These are phyloP conservation scores for Aspiorhynchus laticeps DNA, from an alignment of 2,113 vertebrate genomes.

Conservation along the genomic window DNA sequence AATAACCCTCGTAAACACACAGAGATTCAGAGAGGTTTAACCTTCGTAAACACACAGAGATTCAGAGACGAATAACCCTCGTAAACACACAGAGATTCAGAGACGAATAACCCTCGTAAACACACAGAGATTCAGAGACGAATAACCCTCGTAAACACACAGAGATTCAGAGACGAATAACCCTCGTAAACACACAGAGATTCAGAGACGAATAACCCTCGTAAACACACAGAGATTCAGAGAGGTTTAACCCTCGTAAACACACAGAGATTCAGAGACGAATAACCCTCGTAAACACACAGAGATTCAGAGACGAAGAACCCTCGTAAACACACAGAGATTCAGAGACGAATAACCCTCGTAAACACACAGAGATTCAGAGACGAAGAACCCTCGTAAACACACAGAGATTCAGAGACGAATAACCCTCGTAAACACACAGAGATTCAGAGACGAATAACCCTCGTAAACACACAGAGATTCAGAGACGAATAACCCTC, in stretches of 20 bases:
- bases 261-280: not conserved
- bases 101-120: not conserved
- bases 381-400: not conserved
- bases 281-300: not conserved
- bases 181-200: not conserved
- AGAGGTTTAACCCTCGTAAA: not conserved
- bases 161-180: not conserved
- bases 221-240: too few relatives aligned
- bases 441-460: not conserved
- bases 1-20: too few relatives aligned
- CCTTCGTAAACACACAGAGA: not conserved
- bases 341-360: not conserved
- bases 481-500: not conserved
- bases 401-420: not conserved
- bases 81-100: not conserved
- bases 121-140: not conserved
- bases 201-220: too few relatives aligned
- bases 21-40: not conserved
- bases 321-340: not conserved
- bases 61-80: not conserved
- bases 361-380: not conserved
- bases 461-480: not conserved
- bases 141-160: not conserved
- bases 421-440: not conserved
- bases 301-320: too few relatives aligned